Evolutionary conservation across 2,797 vertebrate genomes (phyloP), one percentile per base, ranked within the genome.

Genomic region (Scleropages formosus): DNA sequence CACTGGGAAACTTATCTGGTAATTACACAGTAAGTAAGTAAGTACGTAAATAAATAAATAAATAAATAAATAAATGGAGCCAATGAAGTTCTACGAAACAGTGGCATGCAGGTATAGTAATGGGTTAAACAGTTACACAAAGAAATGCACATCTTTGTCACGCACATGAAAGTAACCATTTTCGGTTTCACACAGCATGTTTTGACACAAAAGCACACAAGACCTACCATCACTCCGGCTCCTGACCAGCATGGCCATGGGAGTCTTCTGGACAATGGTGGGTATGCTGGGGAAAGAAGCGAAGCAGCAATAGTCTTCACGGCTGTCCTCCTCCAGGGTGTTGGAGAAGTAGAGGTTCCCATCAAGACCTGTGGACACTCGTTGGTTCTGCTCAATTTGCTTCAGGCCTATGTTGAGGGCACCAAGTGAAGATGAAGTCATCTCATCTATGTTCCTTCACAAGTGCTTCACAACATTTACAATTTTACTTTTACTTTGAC

Each of bases 291-390:
- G 93, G 87, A 98, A 99, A 0, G 94, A 92, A 0, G 98, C 98
- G 20, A 94, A 97, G 88, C 98, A 99, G 79, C 95, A 95, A 66
- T 99, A 99, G 85, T 99, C 97, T 0, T 88, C 93, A 2, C 95
- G 85, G 82, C 95, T 98, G 91, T 99, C 98, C 22, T 90, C 93
- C 69, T 92, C 92, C 70, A 92, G 89, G 0, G 96, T 95, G 0
- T 99, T 95, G 60, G 98, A 94, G 44, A 99, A 98, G 91, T 96
- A 98, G 31, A 99, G 93, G 82, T 98, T 94, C 67, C 98, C 98
- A n/a, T 97, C 90, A 68, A 95, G 89, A 79, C 97, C 95, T 88
- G 94, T 93, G 10, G 96, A 95, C 13, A 98, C 96, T 51, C 98
- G 84, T 53, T 95, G 92, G 12, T 97, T 94, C 85, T 98, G 96